A percentile compares a stretch with the other conserved stretches of the same genome.
Conservation (phyloP, 2,113 vertebrate genomes). For the Callipepla californica region DNA sequence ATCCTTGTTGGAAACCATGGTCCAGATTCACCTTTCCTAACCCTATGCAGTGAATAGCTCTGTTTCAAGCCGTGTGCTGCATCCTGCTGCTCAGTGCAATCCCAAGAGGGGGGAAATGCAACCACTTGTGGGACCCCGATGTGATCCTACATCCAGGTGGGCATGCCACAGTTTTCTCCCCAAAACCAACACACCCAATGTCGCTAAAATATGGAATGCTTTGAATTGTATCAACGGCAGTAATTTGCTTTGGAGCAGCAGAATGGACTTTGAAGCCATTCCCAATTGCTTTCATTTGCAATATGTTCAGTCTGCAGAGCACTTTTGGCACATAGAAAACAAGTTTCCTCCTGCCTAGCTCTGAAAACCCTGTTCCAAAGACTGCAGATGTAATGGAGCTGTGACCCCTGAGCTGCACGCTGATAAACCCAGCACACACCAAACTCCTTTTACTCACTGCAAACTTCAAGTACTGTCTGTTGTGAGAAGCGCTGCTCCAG, state of each 20-base stretch:
- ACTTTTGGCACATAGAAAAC: rapidly evolving
- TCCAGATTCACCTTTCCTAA: neutral
- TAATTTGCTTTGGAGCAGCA: neutral
- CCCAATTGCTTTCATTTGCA: neutral
- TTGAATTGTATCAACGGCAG: rapidly evolving
- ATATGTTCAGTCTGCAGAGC: rapidly evolving
- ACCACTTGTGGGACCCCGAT: rapidly evolving
- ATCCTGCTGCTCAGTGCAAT: neutral
- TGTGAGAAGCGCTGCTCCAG: neutral
- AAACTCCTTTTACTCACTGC: neutral
- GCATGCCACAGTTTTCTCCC: rapidly evolving
- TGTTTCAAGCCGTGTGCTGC: rapidly evolving
- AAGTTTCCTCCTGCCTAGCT: neutral
- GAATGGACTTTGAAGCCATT: neutral
- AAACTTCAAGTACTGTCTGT: neutral
- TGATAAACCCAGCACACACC: neutral
- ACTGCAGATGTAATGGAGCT: neutral
- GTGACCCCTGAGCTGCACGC: neutral
- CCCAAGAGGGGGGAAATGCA: rapidly evolving
- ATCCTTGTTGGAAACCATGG: neutral
- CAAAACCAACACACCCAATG: neutral
- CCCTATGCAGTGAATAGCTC: neutral
- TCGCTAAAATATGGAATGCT: neutral
- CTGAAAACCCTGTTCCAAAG: neutral
- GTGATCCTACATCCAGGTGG: neutral